Base-by-base conservation (phyloP, 2,888 invertebrate species). In the Microplitis deprimator region DNA sequence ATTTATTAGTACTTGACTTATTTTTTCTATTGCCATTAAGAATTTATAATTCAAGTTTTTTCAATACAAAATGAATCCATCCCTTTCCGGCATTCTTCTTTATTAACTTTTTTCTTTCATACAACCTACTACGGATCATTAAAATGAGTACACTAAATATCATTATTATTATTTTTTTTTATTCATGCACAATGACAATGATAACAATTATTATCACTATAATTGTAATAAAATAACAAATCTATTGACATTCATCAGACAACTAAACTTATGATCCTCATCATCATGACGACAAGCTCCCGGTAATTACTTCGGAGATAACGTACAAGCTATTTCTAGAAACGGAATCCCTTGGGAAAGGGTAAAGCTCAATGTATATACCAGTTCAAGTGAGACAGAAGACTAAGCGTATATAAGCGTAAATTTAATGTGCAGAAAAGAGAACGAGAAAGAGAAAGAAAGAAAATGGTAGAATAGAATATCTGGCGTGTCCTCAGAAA, bases 401-500 rank as follows among this genome's bases (percentile, higher is more conserved):
- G 17, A 72, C 29, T 59, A 40, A 8, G 29, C 1, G 17, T n/a
- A 29, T 29, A 29, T 29, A 29, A 29, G 4, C 29, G 29, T 29
- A 29, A 29, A 29, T 29, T 29, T 29, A 29, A 29, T 29, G 29
- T 29, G 29, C 4, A 29, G 29, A 29, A 29, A 3, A 29, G 29
- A 29, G 29, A 29, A 29, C 13, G 50, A 59, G 13, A 61, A 39
- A 40, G 65, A 64, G 13, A 59, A 60, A 50, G 59, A 38, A 59
- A 40, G 65, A 17, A 17, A 16, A 29, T 29, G 29, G 64, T 6
- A 20, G 41, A 62, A 10, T 13, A 17, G 69, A 64, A 75, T 70
- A 64, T 75, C 70, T 61, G 64, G 59, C 71, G 60, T 67, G 64
- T 76, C 64, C 65, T 67, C 71, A 59, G 60, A 62, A 75, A 76